Evolutionary conservation across 2,113 vertebrate genomes (phyloP), one percentile per base, ranked within the genome.

Genomic region (Acrocephalus kingi): DNA sequence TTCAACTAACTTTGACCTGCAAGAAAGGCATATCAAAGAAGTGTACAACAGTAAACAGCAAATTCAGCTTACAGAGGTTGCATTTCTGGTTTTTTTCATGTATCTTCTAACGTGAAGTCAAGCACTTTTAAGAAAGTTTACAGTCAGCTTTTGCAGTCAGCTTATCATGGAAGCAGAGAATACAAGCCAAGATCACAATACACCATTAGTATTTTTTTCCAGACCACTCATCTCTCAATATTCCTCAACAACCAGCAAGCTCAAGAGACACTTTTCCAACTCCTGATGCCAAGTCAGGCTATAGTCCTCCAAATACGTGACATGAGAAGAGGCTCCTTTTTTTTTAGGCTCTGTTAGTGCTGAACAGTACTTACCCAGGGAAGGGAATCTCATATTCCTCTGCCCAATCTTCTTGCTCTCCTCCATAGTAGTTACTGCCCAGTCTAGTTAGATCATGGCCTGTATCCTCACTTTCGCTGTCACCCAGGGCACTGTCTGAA

Each of bases 401-500:
- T 96, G 99, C 98, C 99, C 99, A 99, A 8, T 99, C 99, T 84
- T 99, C 98, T 12, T 98, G 99, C 49, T 98, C 98, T 81, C 98
- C 97, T 82, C 97, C 97, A 12, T 98, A 98, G 43, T 98, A 98
- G 95, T 86, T 97, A 68, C 91, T 92, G 56, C 95, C 95, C 73
- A 97, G 97, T 87, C 97, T 97, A 10, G 87, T 86, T 6, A 98
- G 87, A 61, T 99, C 98, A 19, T 98, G 98, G 48, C 97, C 98
- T 9, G 98, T 94, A 35, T 99, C 99, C 97, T 99, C 99, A 30
- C 98, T 99, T 96, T 99, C 99, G 11, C 99, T 99, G 98, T 99
- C 99, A 23, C 99, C 99, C 83, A 99, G 97, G 22, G 99, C 99
- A 79, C 99, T 99, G 87, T 99, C 99, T 59, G 99, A 99, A 97